Evolutionary conservation across 2,113 vertebrate genomes (phyloP).

Genomic region (Crypturellus undulatus): DNA sequence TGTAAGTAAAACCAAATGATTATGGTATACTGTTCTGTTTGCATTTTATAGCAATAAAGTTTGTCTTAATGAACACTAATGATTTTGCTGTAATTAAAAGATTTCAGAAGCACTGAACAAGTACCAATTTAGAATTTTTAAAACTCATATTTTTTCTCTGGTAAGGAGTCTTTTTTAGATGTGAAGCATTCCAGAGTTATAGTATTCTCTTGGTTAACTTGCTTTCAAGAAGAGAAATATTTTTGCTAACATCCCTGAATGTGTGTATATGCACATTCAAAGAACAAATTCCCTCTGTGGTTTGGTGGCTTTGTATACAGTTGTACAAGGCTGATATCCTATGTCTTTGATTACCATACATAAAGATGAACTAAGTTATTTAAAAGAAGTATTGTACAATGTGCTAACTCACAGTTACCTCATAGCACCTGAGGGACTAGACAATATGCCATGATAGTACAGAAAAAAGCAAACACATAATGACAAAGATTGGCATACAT

Average conservation of each 20-base stretch:
- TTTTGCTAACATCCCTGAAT: not conserved
- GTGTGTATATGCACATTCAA: not conserved
- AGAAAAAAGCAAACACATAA: not conserved
- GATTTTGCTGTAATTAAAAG: not conserved
- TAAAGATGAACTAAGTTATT: not conserved
- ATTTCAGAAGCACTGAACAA: not conserved
- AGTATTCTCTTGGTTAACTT: not conserved
- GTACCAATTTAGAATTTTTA: not conserved
- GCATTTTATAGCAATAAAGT: not conserved
- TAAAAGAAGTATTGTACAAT: not conserved
- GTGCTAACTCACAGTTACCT: not conserved
- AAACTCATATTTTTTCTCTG: not conserved
- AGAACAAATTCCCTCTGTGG: not conserved
- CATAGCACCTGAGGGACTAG: not conserved
- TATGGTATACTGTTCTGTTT: not conserved
- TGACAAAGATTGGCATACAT: not conserved
- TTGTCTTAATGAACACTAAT: not conserved
- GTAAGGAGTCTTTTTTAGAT: not conserved
- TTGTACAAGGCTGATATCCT: not conserved
- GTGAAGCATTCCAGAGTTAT: not conserved
- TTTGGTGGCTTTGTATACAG: not conserved
- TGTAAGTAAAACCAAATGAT: not conserved
- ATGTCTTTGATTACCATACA: not conserved
- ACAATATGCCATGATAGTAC: not conserved
- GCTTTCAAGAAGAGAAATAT: not conserved